Percentiles rank a stretch among this genome's conserved stretches.
These are phyloP conservation scores for Aurelia aurita complex sp. Pacific DNA, from an alignment of 30 jellyfish, hydroid and myxozoan genomes.

Conservation along the genomic window DNA sequence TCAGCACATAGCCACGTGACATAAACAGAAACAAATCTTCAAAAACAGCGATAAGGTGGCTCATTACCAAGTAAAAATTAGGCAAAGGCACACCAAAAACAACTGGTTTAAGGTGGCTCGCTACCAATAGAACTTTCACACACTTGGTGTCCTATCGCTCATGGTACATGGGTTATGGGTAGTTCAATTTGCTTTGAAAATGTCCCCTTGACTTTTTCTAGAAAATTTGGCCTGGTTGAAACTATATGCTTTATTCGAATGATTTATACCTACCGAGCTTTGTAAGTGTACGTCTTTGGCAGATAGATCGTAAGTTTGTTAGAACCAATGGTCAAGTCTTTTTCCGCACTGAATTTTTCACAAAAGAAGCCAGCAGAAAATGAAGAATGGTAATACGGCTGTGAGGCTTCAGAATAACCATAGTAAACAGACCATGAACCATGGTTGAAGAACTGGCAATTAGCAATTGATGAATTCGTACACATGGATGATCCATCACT, in stretches of 20 bases:
- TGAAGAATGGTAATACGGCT: slow-evolving; percentile 17
- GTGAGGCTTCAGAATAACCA: not conserved
- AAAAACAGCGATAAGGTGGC: too few species aligned
- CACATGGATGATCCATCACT: slow-evolving; percentile 43
- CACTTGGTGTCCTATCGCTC: too few species aligned
- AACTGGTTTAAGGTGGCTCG: too few species aligned
- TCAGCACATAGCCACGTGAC: too few species aligned
- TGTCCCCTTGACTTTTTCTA: not conserved
- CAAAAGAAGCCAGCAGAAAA: slow-evolving; percentile 50
- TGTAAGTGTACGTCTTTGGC: slow-evolving; percentile 42
- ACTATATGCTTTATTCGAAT: not conserved
- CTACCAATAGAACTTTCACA: too few species aligned
- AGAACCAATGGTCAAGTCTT: slow-evolving; percentile 59
- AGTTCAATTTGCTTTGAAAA: not conserved
- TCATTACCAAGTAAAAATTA: too few species aligned
- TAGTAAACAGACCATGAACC: slow-evolving; percentile 31
- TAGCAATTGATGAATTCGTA: slow-evolving; percentile 29
- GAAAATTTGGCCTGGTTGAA: not conserved
- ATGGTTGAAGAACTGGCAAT: slow-evolving; percentile 46
- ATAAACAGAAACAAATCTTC: too few species aligned
- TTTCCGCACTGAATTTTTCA: slow-evolving; percentile 31
- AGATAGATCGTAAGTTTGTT: slow-evolving; percentile 16
- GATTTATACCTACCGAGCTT: slow-evolving; percentile 11
- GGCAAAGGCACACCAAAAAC: too few species aligned
- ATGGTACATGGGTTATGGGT: too few species aligned